Evolutionary conservation across 2,113 vertebrate species (phyloP).

Genomic region (Thunnus thynnus): DNA sequence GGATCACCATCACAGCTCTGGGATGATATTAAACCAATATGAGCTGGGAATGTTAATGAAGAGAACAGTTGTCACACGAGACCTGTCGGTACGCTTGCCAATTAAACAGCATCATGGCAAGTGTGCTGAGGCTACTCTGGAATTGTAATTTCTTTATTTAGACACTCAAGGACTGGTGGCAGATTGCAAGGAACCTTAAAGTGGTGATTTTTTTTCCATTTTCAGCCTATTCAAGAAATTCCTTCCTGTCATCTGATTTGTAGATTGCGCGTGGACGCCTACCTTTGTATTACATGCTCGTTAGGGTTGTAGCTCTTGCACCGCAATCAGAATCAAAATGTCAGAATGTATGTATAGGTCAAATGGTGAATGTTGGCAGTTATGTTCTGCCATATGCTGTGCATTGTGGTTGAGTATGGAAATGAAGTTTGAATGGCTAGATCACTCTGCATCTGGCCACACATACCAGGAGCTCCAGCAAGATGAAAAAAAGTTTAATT

Average conservation of each 20-base stretch:
- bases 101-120: conserved; percentile 59
- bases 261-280: background rate
- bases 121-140: conserved; percentile 35
- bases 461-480: too few relatives aligned
- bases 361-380: conserved; percentile 38
- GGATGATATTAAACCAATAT: conserved; percentile 55
- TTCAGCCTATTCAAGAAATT: background rate
- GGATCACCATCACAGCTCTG: conserved; percentile 37
- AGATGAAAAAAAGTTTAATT: background rate
- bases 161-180: conserved; percentile 25
- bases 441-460: background rate
- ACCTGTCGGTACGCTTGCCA: conserved; percentile 39
- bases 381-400: conserved; percentile 25
- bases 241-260: background rate
- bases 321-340: conserved; percentile 21
- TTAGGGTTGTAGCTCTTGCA: conserved; percentile 10
- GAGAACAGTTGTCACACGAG: conserved; percentile 59
- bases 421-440: conserved; percentile 6
- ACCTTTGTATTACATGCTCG: background rate
- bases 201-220: conserved; percentile 8
- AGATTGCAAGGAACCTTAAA: conserved; percentile 21
- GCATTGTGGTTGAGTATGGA: background rate
- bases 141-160: conserved; percentile 68
- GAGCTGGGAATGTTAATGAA: conserved; percentile 67
- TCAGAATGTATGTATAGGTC: conserved; percentile 49